These are phyloP conservation scores for Glyptemys insculpta DNA, from an alignment of 2,797 vertebrate species.

Conservation along the genomic window DNA sequence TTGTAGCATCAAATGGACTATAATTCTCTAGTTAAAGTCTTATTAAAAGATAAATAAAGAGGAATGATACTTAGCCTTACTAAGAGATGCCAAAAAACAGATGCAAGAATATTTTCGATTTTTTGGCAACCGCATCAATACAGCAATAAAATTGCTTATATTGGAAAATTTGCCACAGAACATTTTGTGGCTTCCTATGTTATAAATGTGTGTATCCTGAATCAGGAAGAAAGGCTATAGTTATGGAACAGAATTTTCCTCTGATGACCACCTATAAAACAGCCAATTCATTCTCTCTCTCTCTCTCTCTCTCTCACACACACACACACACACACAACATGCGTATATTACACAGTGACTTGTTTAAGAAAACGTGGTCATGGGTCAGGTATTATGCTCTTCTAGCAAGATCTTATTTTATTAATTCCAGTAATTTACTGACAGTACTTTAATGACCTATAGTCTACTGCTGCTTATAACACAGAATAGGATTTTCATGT, in stretches of 20 bases:
- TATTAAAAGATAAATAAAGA: not conserved
- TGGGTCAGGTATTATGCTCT: not conserved
- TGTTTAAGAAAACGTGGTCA: not conserved
- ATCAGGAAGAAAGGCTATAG: not conserved
- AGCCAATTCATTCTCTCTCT: not conserved
- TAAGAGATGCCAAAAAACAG: not conserved
- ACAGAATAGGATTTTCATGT: not conserved
- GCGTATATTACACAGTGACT: not conserved
- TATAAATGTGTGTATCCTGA: not conserved
- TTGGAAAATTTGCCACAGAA: too few species aligned
- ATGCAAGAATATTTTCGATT: not conserved
- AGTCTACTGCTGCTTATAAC: not conserved
- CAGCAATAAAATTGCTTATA: too few species aligned
- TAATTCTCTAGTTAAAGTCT: not conserved
- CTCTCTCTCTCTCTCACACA: too few species aligned
- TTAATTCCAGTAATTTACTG: slow-evolving; percentile 14
- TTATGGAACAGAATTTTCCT: not conserved
- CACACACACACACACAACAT: not conserved
- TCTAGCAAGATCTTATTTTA: not conserved
- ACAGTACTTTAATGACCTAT: not conserved
- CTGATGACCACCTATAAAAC: not conserved
- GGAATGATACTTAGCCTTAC: not conserved
- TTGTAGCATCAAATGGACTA: not conserved
- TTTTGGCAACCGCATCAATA: too few species aligned
- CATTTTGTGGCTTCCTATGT: too few species aligned